These are phyloP conservation scores for Zapornia atra DNA, from an alignment of 2,113 vertebrate genomes.

Conservation along the genomic window DNA sequence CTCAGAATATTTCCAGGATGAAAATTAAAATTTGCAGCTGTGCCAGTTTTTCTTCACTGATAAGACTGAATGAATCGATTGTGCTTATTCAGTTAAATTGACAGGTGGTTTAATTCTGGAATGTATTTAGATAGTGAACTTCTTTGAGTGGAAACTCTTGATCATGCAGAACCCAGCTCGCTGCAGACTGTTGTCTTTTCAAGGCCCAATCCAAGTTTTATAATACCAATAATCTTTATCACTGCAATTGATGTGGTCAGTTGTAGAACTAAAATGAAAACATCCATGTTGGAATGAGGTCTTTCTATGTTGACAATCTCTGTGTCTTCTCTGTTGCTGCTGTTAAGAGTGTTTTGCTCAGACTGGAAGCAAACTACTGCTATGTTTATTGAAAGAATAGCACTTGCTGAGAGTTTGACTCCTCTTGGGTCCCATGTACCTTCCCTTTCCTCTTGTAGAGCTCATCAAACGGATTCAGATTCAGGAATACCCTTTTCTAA, in stretches of 20 bases:
- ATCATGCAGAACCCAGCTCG: neutral
- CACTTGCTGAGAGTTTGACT: neutral
- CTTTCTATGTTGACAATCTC: neutral
- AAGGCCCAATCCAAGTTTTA: neutral
- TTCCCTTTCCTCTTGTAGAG: neutral
- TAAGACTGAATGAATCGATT: neutral
- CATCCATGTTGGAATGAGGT: neutral
- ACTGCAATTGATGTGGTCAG: neutral
- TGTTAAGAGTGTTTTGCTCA: neutral
- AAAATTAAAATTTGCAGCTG: neutral
- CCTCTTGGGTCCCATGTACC: neutral
- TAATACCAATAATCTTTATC: neutral
- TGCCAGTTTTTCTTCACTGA: neutral
- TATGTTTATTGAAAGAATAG: neutral
- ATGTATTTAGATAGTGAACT: neutral
- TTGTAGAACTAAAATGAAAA: neutral
- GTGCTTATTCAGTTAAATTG: neutral
- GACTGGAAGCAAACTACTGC: neutral
- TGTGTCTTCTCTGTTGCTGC: neutral
- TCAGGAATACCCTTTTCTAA: neutral
- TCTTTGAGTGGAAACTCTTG: neutral
- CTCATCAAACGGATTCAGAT: neutral
- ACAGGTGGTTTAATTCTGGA: neutral
- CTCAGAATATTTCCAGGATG: neutral
- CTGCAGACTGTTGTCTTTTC: neutral